Percentiles rank a stretch among this genome's conserved stretches.
Conservation (phyloP, 37 sponge, comb jelly and placozoan genomes). For the Agelas oroides region DNA sequence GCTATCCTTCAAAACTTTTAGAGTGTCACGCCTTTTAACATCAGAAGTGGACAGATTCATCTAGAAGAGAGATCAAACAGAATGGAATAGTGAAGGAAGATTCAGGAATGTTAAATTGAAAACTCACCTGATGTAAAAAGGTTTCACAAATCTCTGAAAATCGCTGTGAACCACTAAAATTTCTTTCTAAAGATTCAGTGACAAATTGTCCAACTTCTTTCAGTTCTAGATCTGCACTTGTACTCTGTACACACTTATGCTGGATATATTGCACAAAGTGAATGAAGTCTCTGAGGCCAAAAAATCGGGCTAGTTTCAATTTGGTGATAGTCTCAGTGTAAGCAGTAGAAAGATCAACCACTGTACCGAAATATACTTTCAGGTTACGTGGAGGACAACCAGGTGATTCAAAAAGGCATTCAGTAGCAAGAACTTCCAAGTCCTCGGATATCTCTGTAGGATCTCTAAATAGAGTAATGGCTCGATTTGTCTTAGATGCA, state of each 20-base stretch:
- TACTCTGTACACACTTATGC: slow-evolving; percentile 17
- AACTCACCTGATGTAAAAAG: slow-evolving; percentile 42
- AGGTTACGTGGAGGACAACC: slow-evolving; percentile 35
- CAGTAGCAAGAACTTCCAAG: slow-evolving; percentile 59
- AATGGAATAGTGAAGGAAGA: too few relatives aligned
- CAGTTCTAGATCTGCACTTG: not conserved
- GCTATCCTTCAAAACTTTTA: slow-evolving; percentile 60
- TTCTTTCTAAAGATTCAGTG: slow-evolving; percentile 73
- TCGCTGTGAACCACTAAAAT: slow-evolving; percentile 76
- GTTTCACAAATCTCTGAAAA: slow-evolving; percentile 30
- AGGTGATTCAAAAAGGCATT: slow-evolving; percentile 49
- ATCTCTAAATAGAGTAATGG: slow-evolving; percentile 75
- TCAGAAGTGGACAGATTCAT: not conserved
- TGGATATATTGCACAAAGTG: slow-evolving; percentile 70
- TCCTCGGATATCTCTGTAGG: slow-evolving; percentile 59
- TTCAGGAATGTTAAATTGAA: too few relatives aligned
- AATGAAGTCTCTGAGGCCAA: slow-evolving; percentile 82
- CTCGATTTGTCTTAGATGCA: slow-evolving; percentile 91
- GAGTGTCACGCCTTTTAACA: slow-evolving; percentile 28
- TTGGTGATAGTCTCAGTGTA: slow-evolving; percentile 38
- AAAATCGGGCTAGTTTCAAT: slow-evolving; percentile 45
- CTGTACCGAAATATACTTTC: slow-evolving; percentile 12
- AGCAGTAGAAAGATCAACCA: slow-evolving; percentile 48
- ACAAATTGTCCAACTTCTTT: slow-evolving; percentile 55
- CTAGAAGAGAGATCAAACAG: too few relatives aligned